Percentiles rank a stretch among this genome's conserved stretches.
Conservation (phyloP, 2,113 vertebrate species). For the Hemichromis elongatus region DNA sequence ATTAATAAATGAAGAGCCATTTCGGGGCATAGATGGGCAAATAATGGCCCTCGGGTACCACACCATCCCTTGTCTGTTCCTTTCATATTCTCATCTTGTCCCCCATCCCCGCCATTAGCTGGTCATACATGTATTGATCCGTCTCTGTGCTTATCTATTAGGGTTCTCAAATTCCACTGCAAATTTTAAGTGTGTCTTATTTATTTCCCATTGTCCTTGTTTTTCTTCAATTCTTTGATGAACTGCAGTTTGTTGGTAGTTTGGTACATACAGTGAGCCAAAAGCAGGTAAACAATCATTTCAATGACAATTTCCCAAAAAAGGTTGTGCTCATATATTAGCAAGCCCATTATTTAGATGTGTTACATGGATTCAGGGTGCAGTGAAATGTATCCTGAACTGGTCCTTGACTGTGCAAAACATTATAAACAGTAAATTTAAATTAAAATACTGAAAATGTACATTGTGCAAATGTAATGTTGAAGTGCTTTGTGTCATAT, state of each 20-base stretch:
- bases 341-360: not conserved
- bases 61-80: not conserved
- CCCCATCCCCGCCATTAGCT: not conserved
- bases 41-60: slow-evolving; percentile 23
- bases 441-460: no score
- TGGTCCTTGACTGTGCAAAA: no score
- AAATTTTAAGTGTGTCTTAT: not conserved
- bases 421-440: no score
- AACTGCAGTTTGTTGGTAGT: not conserved
- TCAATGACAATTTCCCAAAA: not conserved
- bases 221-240: not conserved
- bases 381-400: no score
- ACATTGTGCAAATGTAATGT: no score
- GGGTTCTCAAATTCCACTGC: not conserved
- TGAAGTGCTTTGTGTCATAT: no score
- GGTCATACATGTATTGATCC: slow-evolving; percentile 43
- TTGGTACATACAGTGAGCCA: not conserved
- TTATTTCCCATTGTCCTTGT: not conserved
- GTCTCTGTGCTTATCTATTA: not conserved
- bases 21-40: slow-evolving; percentile 24
- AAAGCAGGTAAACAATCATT: not conserved
- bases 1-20: slow-evolving; percentile 49
- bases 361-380: no score
- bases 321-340: not conserved
- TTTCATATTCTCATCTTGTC: not conserved